Evolutionary conservation across 2,797 vertebrate species (phyloP).

Genomic region (Moxostoma hubbsi): DNA sequence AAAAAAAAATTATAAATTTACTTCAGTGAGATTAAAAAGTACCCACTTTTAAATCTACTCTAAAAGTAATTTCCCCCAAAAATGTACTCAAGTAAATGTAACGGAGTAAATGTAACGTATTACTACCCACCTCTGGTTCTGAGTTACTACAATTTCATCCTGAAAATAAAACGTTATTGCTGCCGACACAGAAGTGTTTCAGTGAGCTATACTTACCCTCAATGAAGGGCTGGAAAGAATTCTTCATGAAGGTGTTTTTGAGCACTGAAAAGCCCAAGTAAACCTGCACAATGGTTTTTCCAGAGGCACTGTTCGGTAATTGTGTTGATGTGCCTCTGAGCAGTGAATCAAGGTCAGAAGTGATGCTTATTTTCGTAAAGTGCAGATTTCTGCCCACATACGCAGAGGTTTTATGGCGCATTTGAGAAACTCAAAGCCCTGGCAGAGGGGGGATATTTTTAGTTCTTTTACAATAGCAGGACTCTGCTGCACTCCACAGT

Average conservation of each 20-base stretch:
- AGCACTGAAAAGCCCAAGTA: slow-evolving; percentile 31
- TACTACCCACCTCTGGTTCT: too few species aligned
- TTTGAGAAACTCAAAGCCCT: slow-evolving; percentile 31
- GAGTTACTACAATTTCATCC: slow-evolving; percentile 24
- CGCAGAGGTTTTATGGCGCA: slow-evolving; percentile 33
- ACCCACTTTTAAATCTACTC: too few species aligned
- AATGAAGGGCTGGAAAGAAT: slow-evolving; percentile 50
- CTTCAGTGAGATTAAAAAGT: too few species aligned
- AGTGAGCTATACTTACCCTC: slow-evolving; percentile 63
- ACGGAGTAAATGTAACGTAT: too few species aligned
- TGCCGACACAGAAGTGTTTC: slow-evolving; percentile 31
- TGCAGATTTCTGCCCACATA: slow-evolving; percentile 34
- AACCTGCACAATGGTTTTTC: slow-evolving; percentile 56
- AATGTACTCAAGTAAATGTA: too few species aligned
- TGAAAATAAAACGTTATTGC: slow-evolving; percentile 28
- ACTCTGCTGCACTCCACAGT: slow-evolving; percentile 42
- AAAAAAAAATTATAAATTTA: too few species aligned
- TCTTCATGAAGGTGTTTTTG: background rate
- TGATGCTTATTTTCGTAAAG: slow-evolving; percentile 51
- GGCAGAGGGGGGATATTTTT: slow-evolving; percentile 58
- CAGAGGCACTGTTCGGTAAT: slow-evolving; percentile 45
- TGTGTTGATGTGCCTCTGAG: slow-evolving; percentile 49
- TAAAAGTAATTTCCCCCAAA: too few species aligned
- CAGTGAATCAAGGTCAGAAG: slow-evolving; percentile 45
- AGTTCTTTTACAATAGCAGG: slow-evolving; percentile 46